A percentile compares a stretch with the other conserved stretches of the same genome.
Conservation (phyloP, 92 coral and sea anemone species). For the Phenganax marumi region DNA sequence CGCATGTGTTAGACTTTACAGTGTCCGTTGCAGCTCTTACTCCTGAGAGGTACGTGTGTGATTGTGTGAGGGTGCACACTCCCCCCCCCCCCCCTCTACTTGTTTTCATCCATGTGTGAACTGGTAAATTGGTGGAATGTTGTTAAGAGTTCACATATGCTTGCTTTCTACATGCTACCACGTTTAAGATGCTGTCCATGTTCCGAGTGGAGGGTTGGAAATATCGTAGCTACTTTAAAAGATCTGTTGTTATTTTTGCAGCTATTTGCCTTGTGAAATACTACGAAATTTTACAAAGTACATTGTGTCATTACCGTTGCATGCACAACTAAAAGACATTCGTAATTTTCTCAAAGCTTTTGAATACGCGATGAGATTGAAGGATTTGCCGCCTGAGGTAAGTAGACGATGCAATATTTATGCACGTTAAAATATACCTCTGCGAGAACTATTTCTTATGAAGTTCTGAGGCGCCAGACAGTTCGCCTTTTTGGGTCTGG, state of each 20-base stretch:
- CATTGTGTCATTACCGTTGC: conserved; percentile 80
- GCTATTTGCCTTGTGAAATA: conserved; percentile 77
- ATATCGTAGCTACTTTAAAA: neutral
- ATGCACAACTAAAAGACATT: conserved; percentile 69
- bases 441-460: too few species aligned
- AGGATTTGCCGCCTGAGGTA: conserved; percentile 79
- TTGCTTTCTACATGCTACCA: too few species aligned
- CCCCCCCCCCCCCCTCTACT: neutral
- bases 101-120: too few species aligned
- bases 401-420: conserved; percentile 18
- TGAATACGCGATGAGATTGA: conserved; percentile 80
- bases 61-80: neutral
- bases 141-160: too few species aligned
- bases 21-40: conserved; percentile 71
- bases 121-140: too few species aligned
- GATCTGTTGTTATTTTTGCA: conserved; percentile 21
- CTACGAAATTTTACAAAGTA: conserved; percentile 83
- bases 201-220: neutral
- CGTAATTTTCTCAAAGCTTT: conserved; percentile 79
- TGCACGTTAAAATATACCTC: too few species aligned
- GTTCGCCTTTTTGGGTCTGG: too few species aligned
- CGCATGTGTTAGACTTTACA: conserved; percentile 70
- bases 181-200: too few species aligned
- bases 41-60: conserved; percentile 70
- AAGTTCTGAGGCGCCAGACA: too few species aligned